phyloP scores from a whole-genome alignment of 2,113 vertebrate genomes.

The Leptobrachium ailaonicum region DNA sequence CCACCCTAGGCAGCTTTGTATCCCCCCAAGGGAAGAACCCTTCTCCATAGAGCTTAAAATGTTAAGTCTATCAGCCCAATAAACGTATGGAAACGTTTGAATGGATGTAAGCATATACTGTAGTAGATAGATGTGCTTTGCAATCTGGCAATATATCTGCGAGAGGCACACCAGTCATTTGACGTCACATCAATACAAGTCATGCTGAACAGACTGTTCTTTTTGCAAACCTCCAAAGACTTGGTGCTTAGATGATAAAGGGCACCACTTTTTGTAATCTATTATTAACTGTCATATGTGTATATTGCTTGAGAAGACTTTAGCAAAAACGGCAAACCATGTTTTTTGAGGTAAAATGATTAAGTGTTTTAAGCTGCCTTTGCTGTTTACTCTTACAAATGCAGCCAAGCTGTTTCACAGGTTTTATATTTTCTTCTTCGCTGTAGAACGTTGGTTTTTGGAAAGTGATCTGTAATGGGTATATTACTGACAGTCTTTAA shows the following conservation, averaged over 20 bases:
- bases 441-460: slow-evolving; percentile 45
- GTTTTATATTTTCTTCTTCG: slow-evolving; percentile 15
- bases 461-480: slow-evolving; percentile 50
- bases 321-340: slow-evolving; percentile 54
- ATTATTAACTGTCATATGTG: slow-evolving; percentile 62
- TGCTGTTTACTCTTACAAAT: slow-evolving; percentile 56
- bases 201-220: slow-evolving; percentile 59
- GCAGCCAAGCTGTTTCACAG: slow-evolving; percentile 39
- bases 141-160: slow-evolving; percentile 50
- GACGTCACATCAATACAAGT: slow-evolving; percentile 60
- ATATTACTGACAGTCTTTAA: slow-evolving; percentile 51
- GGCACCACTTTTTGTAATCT: slow-evolving; percentile 64
- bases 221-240: slow-evolving; percentile 61
- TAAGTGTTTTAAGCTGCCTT: slow-evolving; percentile 40
- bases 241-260: slow-evolving; percentile 64
- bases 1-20: no score
- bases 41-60: no score
- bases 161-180: slow-evolving; percentile 49
- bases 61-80: no score
- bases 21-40: no score
- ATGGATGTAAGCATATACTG: no score
- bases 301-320: slow-evolving; percentile 55
- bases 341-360: slow-evolving; percentile 50
- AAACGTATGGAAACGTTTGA: no score
- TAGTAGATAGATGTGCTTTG: slow-evolving; percentile 43